A percentile compares a stretch with the other conserved stretches of the same genome.
Evolutionary conservation across 2,797 vertebrate species (phyloP).

Genomic region (Bovichtus diacanthus): DNA sequence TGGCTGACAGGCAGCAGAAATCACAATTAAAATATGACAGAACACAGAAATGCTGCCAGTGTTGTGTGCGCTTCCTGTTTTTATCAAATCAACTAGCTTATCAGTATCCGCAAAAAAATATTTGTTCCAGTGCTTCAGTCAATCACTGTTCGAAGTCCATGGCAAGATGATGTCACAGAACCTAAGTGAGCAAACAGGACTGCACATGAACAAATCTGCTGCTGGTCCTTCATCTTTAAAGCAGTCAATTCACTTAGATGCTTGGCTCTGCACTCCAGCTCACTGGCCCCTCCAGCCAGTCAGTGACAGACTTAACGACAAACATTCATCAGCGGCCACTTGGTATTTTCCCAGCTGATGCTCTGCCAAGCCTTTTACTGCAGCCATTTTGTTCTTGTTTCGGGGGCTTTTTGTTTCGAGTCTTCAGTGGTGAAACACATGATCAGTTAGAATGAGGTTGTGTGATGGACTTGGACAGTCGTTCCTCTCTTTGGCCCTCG

Average conservation of each 20-base stretch:
- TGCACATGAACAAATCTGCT: slow-evolving; percentile 1
- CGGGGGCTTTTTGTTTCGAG: not conserved
- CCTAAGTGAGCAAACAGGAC: not conserved
- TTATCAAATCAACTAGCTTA: not conserved
- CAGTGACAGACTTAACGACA: rapidly evolving
- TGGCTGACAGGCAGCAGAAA: not conserved
- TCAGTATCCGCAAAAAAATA: not conserved
- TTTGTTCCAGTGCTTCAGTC: not conserved
- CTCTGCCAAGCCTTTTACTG: not conserved
- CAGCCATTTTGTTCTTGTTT: not conserved
- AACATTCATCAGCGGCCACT: not conserved
- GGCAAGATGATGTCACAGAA: not conserved
- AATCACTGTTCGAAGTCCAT: not conserved
- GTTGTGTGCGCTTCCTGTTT: not conserved
- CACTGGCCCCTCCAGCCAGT: not conserved
- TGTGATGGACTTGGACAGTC: not conserved
- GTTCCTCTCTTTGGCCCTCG: not conserved
- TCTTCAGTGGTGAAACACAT: not conserved
- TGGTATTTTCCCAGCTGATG: not conserved
- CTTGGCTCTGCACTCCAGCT: not conserved
- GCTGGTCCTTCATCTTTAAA: slow-evolving; percentile 1
- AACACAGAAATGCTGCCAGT: not conserved
- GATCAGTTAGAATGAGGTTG: not conserved
- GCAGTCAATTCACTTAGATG: slow-evolving; percentile 4
- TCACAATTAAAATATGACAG: not conserved